A percentile compares a stretch with the other conserved stretches of the same genome.
Evolutionary conservation across 1,140 invertebrate genomes (phyloP).

Genomic region (Heliconius hermathena): DNA sequence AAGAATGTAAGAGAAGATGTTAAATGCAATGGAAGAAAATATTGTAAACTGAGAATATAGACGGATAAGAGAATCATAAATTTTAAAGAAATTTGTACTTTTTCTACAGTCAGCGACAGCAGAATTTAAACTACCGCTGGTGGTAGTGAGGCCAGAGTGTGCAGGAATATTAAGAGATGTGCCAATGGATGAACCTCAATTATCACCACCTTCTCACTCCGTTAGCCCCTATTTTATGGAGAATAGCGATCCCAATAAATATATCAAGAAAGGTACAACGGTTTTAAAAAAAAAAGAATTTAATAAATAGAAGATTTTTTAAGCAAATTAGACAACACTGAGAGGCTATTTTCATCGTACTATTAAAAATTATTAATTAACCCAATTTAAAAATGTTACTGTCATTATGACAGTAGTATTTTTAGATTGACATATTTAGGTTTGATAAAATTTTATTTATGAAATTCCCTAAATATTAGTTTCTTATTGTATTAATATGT

Average conservation of each 20-base stretch:
- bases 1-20: conserved; percentile 19
- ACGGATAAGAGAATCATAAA: too few species aligned
- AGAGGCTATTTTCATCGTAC: not conserved
- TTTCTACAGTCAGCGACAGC: conserved; percentile 82
- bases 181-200: conserved; percentile 81
- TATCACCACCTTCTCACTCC: conserved; percentile 80
- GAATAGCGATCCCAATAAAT: conserved; percentile 84
- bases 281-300: not conserved
- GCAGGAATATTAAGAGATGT: conserved; percentile 83
- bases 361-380: not conserved
- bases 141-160: conserved; percentile 85
- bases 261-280: conserved; percentile 82
- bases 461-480: not conserved
- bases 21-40: not conserved
- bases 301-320: not conserved
- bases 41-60: not conserved
- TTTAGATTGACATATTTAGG: not conserved
- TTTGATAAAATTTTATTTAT: not conserved
- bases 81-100: conserved; percentile 13
- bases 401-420: not conserved
- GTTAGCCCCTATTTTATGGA: conserved; percentile 87
- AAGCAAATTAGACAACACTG: not conserved
- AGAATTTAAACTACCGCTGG: conserved; percentile 85
- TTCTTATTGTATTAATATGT: conserved; percentile 44
- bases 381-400: not conserved